These are phyloP conservation scores for Drosophila leontia DNA, from an alignment of 1,140 invertebrate genomes.

Conservation along the genomic window DNA sequence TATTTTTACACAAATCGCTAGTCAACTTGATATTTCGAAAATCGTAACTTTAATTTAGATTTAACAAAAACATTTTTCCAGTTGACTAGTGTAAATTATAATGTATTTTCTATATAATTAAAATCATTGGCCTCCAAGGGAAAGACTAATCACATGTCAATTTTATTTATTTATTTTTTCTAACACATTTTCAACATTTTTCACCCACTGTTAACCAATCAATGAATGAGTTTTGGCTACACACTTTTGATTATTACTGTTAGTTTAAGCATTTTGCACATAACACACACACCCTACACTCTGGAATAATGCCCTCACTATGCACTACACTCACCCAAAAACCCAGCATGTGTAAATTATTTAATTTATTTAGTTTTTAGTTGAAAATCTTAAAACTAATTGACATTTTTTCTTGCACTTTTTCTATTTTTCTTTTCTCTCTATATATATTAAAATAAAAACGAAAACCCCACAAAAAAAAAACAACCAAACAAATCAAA, in stretches of 20 bases:
- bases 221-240: conserved; percentile 38
- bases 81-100: not conserved
- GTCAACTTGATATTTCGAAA: not conserved
- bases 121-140: conserved; percentile 79
- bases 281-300: conserved; percentile 20
- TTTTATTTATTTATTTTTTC: conserved; percentile 39
- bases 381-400: conserved; percentile 74
- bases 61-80: not conserved
- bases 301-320: conserved; percentile 13
- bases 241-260: conserved; percentile 40
- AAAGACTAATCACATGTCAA: conserved; percentile 84
- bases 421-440: conserved; percentile 81
- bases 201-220: conserved; percentile 36
- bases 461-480: conserved; percentile 18
- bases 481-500: conserved; percentile 43
- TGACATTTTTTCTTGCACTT: conserved; percentile 79
- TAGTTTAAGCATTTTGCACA: conserved; percentile 52
- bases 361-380: conserved; percentile 59
- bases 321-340: conserved; percentile 19
- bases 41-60: not conserved
- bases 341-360: conserved; percentile 64
- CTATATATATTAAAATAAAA: conserved; percentile 45
- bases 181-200: conserved; percentile 13
- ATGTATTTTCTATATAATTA: conserved; percentile 22
- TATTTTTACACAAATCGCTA: not conserved